A percentile compares a stretch with the other conserved stretches of the same genome.
Conservation (phyloP, 2,797 vertebrate species). For the Syndactyla subalaris region DNA sequence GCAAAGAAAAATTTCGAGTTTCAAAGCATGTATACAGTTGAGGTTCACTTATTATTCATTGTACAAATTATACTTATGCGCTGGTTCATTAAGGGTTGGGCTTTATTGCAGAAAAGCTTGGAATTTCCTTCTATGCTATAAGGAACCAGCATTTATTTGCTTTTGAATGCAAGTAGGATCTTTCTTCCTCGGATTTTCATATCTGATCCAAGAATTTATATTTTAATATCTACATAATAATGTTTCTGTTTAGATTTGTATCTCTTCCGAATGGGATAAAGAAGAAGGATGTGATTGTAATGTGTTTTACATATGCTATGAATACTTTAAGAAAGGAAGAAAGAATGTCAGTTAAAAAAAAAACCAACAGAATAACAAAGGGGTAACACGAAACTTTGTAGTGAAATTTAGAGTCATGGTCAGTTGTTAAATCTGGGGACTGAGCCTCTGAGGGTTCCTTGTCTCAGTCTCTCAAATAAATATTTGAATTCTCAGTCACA, state of each 20-base stretch:
- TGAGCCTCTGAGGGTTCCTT: background rate
- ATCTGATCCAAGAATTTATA: slow-evolving; percentile 4
- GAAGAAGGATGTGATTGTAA: background rate
- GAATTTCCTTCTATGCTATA: background rate
- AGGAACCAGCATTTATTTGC: background rate
- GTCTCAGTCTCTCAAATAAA: background rate
- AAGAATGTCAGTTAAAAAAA: background rate
- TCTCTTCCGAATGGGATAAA: slow-evolving; percentile 27
- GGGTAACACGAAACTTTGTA: background rate
- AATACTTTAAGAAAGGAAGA: background rate
- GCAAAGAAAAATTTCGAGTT: background rate
- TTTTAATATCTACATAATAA: slow-evolving; percentile 24
- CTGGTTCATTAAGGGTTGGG: background rate
- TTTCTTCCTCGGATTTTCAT: slow-evolving; percentile 9
- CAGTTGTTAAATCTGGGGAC: background rate
- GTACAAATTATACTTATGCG: background rate
- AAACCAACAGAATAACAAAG: background rate
- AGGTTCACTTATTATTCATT: slow-evolving; percentile 9
- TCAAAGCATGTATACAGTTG: background rate
- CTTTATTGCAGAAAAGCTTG: background rate
- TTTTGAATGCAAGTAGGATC: background rate
- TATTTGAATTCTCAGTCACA: background rate
- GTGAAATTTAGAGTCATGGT: background rate
- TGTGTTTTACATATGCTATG: background rate
- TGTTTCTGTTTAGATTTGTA: slow-evolving; percentile 16